phyloP scores from a whole-genome alignment of 2,797 vertebrate genomes.

The Hydrophis major region DNA sequence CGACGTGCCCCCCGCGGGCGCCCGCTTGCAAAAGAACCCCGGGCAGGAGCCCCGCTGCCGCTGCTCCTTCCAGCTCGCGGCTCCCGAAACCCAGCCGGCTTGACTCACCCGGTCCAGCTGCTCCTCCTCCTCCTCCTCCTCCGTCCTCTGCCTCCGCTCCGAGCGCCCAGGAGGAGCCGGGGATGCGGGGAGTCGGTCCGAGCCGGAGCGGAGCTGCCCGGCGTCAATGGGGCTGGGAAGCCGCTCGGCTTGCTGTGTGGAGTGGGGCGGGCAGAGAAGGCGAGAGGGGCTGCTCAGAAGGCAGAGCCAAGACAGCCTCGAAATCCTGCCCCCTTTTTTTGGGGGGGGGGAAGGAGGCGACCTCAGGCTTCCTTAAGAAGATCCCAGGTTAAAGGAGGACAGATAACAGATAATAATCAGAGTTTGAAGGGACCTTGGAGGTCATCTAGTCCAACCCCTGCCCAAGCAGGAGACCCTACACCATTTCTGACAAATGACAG shows the following conservation, averaged over 20 bases:
- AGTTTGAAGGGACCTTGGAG: no score
- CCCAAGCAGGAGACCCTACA: no score
- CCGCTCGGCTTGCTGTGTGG: neutral
- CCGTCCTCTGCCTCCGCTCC: neutral
- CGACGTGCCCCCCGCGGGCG: neutral
- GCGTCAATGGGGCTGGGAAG: neutral
- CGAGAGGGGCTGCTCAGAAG: neutral
- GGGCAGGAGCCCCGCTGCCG: neutral
- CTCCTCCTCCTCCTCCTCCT: neutral
- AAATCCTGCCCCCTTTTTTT: neutral
- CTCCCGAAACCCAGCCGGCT: neutral
- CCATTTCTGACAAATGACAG: no score
- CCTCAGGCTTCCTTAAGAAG: neutral
- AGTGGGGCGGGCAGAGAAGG: neutral
- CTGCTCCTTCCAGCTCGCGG: neutral
- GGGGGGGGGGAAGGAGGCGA: fast-evolving
- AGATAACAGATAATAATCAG: no score
- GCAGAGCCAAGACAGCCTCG: neutral
- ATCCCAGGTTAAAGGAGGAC: neutral
- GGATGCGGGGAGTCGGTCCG: neutral
- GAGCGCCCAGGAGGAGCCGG: neutral
- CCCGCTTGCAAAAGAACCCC: neutral
- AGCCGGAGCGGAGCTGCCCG: neutral
- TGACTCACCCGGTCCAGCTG: neutral
- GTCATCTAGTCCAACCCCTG: no score